phyloP scores from a whole-genome alignment of 2,888 invertebrate species.

The Tolmerus cingulatus region DNA sequence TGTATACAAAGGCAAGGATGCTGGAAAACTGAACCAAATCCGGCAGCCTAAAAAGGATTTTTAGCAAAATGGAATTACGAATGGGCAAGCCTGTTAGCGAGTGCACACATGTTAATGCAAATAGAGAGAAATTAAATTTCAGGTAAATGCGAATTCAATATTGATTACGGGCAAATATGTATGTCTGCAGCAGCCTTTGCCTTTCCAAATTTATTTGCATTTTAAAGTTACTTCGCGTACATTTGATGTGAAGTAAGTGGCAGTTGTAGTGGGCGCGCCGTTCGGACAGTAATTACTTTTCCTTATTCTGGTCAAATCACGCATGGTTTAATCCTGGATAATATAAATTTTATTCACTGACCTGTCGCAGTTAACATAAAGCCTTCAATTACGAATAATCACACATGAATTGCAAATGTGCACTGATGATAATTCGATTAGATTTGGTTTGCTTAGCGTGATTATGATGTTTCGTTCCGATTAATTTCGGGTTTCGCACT shows the following conservation, averaged over 20 bases:
- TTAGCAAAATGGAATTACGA: neutral
- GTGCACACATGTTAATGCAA: neutral
- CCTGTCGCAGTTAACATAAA: neutral
- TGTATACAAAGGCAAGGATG: neutral
- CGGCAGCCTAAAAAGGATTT: neutral
- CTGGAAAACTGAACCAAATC: neutral
- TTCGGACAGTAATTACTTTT: neutral
- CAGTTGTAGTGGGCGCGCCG: neutral
- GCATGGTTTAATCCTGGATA: neutral
- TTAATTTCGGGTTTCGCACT: neutral
- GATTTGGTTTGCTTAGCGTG: neutral
- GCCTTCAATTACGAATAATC: neutral
- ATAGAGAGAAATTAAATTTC: neutral
- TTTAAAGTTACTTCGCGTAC: neutral
- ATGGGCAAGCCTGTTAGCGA: neutral
- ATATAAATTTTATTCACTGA: constrained; percentile 4
- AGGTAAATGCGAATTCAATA: neutral
- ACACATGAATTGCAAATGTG: constrained; percentile 4
- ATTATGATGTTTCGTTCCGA: neutral
- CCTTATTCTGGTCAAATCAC: neutral
- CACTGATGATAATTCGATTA: constrained; percentile 8
- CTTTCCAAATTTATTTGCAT: neutral
- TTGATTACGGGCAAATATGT: neutral
- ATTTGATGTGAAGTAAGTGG: neutral
- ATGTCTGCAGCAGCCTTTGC: neutral